phyloP scores from a whole-genome alignment of 2,113 vertebrate genomes.

The Heptranchias perlo region DNA sequence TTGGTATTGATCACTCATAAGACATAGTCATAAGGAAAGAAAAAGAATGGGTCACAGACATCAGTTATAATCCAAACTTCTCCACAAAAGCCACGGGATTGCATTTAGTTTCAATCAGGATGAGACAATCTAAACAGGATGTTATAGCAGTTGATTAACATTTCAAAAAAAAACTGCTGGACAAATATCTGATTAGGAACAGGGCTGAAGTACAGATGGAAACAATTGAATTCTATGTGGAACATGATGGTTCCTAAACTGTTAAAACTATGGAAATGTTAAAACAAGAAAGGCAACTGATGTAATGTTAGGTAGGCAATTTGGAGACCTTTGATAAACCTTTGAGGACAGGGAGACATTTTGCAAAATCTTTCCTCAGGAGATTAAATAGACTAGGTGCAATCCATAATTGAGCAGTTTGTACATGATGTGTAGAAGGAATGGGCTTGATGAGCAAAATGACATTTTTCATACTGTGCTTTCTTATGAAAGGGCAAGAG shows the following conservation, averaged over 20 bases:
- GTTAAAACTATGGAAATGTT: not conserved
- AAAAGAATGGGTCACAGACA: not conserved
- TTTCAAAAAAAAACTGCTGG: not conserved
- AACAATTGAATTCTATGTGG: not conserved
- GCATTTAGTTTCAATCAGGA: not conserved
- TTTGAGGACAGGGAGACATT: not conserved
- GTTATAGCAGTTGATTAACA: not conserved
- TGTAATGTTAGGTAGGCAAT: not conserved
- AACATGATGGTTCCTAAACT: conserved; percentile 9
- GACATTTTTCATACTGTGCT: not conserved
- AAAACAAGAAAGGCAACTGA: not conserved
- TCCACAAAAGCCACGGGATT: not conserved
- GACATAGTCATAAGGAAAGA: not conserved
- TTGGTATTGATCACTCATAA: not conserved
- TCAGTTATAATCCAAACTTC: not conserved
- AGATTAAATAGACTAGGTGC: not conserved
- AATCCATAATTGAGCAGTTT: not conserved
- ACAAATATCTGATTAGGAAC: not conserved
- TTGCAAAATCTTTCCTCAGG: not conserved
- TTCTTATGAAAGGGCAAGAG: not conserved
- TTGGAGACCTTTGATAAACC: not conserved
- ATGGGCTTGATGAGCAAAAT: not conserved
- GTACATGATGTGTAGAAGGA: not conserved
- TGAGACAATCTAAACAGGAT: not conserved
- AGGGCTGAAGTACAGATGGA: not conserved